Evolutionary conservation across 1,140 invertebrate species (phyloP), one percentile per base, ranked within the genome.

Genomic region (Drosophila simulans): DNA sequence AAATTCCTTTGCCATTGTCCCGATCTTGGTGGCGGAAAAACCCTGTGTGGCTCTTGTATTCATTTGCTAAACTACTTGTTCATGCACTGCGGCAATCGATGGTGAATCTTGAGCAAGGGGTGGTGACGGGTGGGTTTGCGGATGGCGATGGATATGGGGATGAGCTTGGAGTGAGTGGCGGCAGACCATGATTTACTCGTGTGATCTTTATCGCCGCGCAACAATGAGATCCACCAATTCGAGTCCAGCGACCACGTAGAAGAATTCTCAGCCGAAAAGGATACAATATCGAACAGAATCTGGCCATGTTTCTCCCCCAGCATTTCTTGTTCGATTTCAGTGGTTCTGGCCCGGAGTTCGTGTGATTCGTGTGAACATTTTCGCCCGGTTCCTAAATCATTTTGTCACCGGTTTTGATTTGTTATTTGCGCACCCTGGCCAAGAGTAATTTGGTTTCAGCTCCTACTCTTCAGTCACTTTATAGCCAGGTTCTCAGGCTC

Each of bases 401-500:
- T 89, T 89, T 89, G 84, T 89, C 84, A 90, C 85, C 77, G 80
- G 83, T 84, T 89, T 89, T 89, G 85, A 89, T 89, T 89, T 90
- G 85, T 89, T 88, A 77, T 84, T 89, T 75, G 76, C 60, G 65
- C 66, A 49, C 63, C 45, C 73, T 72, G 69, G 62, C 62, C 65
- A 49, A 48, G 63, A 83, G 83, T 86, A 86, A 86, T 86, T 86
- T 80, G 75, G 71, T 72, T 70, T 65, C 66, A 20, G 66, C 27
- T 48, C 27, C 35, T 66, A 66, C 70, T 40, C 39, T 25, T 15
- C 45, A 55, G 25, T 54, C 54, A 66, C 58, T 82, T 83, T 80
- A 58, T 69, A 76, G 79, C 68, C 85, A 68, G 80, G 80, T 88
- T 88, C 84, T 88, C 84, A 88, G 76, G 84, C 76, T 77, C 45